Percentiles rank a stretch among this genome's conserved stretches.
Evolutionary conservation across 1,140 invertebrate species (phyloP).

Genomic region (Pararge aegeria): DNA sequence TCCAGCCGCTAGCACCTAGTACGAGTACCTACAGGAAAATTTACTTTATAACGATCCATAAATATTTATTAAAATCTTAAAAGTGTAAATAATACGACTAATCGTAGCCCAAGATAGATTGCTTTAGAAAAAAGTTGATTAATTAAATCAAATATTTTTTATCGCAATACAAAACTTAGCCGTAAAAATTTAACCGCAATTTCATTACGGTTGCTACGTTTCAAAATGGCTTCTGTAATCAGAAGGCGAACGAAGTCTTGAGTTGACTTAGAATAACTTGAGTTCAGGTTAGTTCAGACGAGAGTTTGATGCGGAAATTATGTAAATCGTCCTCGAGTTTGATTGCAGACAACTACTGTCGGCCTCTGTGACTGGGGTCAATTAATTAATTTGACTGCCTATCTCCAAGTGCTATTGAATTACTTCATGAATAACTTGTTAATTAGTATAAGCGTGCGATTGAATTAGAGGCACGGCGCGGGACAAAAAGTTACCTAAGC

Average conservation of each 20-base stretch:
- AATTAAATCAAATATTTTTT: too few species aligned
- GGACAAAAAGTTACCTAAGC: too few species aligned
- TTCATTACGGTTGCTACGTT: conserved; percentile 4
- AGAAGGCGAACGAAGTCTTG: conserved; percentile 20
- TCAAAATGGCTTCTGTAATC: conserved; percentile 28
- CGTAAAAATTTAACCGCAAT: not conserved
- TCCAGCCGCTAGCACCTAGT: too few species aligned
- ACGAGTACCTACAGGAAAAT: too few species aligned
- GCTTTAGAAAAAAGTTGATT: too few species aligned
- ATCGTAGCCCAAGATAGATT: too few species aligned
- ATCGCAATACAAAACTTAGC: too few species aligned
- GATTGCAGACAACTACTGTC: conserved; percentile 40
- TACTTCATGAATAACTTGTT: conserved; percentile 2
- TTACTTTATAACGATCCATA: too few species aligned
- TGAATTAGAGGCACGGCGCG: not conserved
- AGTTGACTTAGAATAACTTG: conserved; percentile 26
- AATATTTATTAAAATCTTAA: too few species aligned
- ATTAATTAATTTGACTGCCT: conserved; percentile 37
- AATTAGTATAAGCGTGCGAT: not conserved
- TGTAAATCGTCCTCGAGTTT: conserved; percentile 49
- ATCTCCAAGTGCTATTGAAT: conserved; percentile 22
- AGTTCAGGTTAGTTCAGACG: conserved; percentile 16
- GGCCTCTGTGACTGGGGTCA: conserved; percentile 33
- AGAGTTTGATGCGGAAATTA: conserved; percentile 43
- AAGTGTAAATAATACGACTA: too few species aligned